Conservation (phyloP, 1,140 invertebrate species). For the Medauroidea extradentata region DNA sequence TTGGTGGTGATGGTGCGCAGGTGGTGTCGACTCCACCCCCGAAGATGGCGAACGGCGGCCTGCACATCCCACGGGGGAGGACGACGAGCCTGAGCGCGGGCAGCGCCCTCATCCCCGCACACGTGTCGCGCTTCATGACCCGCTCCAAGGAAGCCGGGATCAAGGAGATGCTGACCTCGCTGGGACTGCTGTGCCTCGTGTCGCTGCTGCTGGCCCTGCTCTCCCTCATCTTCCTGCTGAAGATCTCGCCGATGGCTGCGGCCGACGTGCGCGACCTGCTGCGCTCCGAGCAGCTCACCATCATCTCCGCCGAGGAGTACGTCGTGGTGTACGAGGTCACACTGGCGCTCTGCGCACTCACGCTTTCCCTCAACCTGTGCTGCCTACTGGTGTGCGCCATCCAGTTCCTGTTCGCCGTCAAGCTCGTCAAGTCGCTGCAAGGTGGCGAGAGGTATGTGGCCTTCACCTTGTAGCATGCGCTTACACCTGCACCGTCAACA, state of each 20-base stretch:
- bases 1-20: no score
- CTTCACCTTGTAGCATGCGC: no score
- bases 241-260: constrained; percentile 65
- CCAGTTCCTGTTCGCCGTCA: constrained; percentile 89
- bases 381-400: constrained; percentile 89
- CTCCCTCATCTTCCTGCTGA: constrained; percentile 77
- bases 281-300: constrained; percentile 49
- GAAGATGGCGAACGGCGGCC: constrained; percentile 34
- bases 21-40: neutral
- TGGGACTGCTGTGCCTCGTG: constrained; percentile 79
- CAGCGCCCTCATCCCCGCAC: constrained; percentile 40
- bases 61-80: constrained; percentile 32
- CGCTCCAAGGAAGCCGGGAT: constrained; percentile 55
- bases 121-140: constrained; percentile 42
- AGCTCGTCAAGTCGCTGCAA: constrained; percentile 74
- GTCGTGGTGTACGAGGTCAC: constrained; percentile 87
- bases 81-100: constrained; percentile 46
- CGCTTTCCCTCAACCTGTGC: constrained; percentile 81
- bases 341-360: constrained; percentile 79
- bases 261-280: constrained; percentile 50
- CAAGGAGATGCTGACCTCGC: constrained; percentile 76
- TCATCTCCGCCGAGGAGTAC: constrained; percentile 68
- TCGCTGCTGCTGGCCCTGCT: constrained; percentile 76
- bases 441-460: constrained; percentile 52
- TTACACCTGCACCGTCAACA: no score